phyloP scores from a whole-genome alignment of 1,140 invertebrate genomes.

The Leptinotarsa undecemlineata region DNA sequence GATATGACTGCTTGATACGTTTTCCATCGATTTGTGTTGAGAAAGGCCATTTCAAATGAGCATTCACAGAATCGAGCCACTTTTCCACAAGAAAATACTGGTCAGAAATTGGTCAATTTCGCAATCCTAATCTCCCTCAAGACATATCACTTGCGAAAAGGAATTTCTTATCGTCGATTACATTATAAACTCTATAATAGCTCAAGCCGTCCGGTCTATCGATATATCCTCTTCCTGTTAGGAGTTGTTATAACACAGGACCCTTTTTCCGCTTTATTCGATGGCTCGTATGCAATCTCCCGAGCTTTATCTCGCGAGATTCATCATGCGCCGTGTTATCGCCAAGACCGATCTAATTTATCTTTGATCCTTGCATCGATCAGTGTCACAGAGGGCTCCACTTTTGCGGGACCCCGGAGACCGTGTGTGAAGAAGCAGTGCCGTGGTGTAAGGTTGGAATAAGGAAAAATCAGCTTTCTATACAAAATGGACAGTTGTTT shows the following conservation, averaged over 20 bases:
- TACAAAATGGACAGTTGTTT: no score
- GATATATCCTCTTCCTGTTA: background rate
- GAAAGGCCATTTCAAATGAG: no score
- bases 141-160: background rate
- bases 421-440: background rate
- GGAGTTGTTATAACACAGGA: background rate
- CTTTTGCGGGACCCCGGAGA: constrained; percentile 10
- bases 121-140: background rate
- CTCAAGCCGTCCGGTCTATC: background rate
- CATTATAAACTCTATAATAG: background rate
- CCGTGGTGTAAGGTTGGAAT: background rate
- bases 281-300: constrained; percentile 4
- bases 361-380: constrained; percentile 27
- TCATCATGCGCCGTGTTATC: constrained; percentile 24
- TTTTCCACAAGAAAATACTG: no score
- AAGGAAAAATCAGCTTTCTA: no score
- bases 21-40: no score
- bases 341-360: constrained; percentile 27
- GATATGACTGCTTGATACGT: no score
- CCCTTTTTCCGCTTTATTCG: constrained; percentile 8
- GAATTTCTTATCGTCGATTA: background rate
- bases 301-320: constrained; percentile 11
- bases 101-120: no score
- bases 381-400: constrained; percentile 25
- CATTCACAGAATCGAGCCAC: no score